Percentiles rank a stretch among this genome's conserved stretches.
Evolutionary conservation across 2,113 vertebrate species (phyloP).

Genomic region (Murina feae): DNA sequence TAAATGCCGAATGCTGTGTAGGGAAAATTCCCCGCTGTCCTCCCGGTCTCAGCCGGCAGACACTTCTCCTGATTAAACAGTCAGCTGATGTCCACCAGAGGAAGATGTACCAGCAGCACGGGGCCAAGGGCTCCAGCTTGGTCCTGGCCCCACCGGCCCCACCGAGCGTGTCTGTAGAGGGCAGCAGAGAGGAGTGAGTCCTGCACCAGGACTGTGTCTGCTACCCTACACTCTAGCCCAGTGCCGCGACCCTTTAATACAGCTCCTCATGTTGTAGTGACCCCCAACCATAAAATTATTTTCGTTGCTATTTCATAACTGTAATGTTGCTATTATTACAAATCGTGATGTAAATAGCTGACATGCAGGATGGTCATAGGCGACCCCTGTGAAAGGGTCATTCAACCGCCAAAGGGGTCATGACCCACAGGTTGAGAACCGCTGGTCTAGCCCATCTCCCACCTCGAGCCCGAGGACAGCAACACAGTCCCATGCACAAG

Average conservation of each 20-base stretch:
- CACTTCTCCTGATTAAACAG: slow-evolving; percentile 34
- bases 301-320: too few relatives aligned
- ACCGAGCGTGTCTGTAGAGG: background rate
- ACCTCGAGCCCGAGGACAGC: background rate
- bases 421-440: too few relatives aligned
- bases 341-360: too few relatives aligned
- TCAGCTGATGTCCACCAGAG: background rate
- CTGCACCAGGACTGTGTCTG: background rate
- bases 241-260: too few relatives aligned
- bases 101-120: rapidly evolving
- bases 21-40: background rate
- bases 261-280: too few relatives aligned
- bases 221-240: too few relatives aligned
- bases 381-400: too few relatives aligned
- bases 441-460: background rate
- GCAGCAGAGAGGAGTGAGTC: rapidly evolving
- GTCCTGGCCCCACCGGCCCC: background rate
- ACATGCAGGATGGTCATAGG: too few relatives aligned
- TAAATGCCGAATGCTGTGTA: background rate
- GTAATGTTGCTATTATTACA: too few relatives aligned
- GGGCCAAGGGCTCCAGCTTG: background rate
- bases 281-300: too few relatives aligned
- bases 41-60: background rate
- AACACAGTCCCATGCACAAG: rapidly evolving
- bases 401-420: too few relatives aligned